Base-by-base conservation (phyloP, 2,888 invertebrate genomes). In the Yponomeuta plumbellus region DNA sequence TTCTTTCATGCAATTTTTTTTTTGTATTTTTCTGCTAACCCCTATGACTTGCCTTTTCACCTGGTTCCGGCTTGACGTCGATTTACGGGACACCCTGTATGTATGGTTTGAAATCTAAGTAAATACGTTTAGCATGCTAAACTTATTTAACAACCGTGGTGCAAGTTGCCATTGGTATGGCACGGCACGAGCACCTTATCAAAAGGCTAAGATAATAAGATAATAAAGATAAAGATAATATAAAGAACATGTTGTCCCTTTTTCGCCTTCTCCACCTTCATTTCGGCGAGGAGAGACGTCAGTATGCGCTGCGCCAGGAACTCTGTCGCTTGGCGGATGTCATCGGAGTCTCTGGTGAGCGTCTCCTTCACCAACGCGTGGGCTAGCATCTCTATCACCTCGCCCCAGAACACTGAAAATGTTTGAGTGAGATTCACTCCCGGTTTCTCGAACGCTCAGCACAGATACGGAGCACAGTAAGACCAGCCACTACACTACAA, bases 331-430 rank as follows among this genome's bases (percentile, higher is more conserved):
- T 83, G 83, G 0, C 89, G 74, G 67, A 90, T 76, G 65, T 88
- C 88, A 0, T 73, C 80, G 68, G 81, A 80, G 57, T 89, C 87
- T 0, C 70, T 67, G 67, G 78, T 74, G 40, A 89, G 73, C 58
- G 83, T 76, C 68, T 81, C 85, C 71, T 86, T 78, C 26, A 89
- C 85, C 61, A 86, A 88, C 0, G 87, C 87, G 0, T 71, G 73
- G 1, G 88, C 70, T 6, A 91, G 70, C 0, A 79, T 79, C 67
- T 89, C 90, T 39, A 90, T 89, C 0, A 86, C 87, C 65, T 91
- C 91, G 26, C 87, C 87, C 90, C 88, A 90, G 72, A 89, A 87
- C 86, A 90, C 90, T 90, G 62, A 8, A 58, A 52, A 52, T 2
- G 44, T 34, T 1, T 52, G 44, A 17, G 17, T 52, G 13, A 17